phyloP scores from a whole-genome alignment of 2,888 invertebrate species.

The Magallana nippona region DNA sequence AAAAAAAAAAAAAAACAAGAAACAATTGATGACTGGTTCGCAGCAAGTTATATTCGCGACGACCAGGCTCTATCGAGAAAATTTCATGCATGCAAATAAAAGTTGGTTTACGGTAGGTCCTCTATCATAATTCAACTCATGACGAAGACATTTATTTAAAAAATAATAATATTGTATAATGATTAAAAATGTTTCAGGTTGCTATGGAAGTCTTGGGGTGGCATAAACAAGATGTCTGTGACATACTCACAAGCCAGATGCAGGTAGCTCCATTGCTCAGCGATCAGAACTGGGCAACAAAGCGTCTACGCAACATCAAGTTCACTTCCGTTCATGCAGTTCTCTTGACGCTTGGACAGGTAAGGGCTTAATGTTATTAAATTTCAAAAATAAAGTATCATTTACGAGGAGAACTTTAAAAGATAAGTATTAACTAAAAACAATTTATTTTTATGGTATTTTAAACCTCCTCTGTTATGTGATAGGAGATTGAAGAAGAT shows the following conservation, averaged over 20 bases:
- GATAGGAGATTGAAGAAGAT: conserved; percentile 8
- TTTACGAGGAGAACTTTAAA: too few species aligned
- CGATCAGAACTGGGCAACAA: conserved; percentile 86
- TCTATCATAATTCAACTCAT: background rate
- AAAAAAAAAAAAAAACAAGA: too few species aligned
- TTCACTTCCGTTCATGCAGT: conserved; percentile 92
- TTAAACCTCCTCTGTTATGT: background rate
- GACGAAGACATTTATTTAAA: background rate
- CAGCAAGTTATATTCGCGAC: too few species aligned
- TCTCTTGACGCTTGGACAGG: conserved; percentile 94
- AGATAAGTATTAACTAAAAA: too few species aligned
- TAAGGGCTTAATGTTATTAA: conserved; percentile 76
- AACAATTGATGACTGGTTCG: too few species aligned
- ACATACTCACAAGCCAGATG: conserved; percentile 93
- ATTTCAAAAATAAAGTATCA: too few species aligned
- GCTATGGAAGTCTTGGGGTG: conserved; percentile 95
- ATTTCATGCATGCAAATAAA: too few species aligned
- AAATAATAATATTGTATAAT: background rate
- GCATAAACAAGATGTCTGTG: conserved; percentile 90
- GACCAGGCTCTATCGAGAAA: too few species aligned
- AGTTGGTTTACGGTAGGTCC: too few species aligned
- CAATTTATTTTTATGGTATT: too few species aligned
- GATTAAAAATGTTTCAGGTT: conserved; percentile 85
- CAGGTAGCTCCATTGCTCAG: conserved; percentile 91
- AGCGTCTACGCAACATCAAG: conserved; percentile 74